phyloP scores from a whole-genome alignment of 2,797 vertebrate genomes.

The Limnodromus scolopaceus region DNA sequence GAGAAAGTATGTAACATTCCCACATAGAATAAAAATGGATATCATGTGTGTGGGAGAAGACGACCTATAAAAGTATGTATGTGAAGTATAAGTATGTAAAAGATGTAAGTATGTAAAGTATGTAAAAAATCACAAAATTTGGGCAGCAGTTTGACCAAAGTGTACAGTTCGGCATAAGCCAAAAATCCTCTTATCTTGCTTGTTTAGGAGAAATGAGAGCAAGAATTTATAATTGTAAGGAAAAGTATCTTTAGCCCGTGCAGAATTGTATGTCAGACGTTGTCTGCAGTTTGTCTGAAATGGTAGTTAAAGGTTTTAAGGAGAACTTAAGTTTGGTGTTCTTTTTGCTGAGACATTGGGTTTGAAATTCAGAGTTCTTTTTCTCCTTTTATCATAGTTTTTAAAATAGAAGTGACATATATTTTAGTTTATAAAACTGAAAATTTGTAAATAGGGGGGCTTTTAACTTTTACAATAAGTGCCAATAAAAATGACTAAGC shows the following conservation, averaged over 20 bases:
- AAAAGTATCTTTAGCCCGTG: not conserved
- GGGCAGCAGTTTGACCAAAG: not conserved
- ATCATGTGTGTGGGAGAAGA: not conserved
- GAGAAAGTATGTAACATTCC: not conserved
- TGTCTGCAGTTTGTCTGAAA: not conserved
- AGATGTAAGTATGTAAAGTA: no score
- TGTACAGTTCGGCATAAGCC: not conserved
- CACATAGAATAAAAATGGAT: not conserved
- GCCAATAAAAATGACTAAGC: not conserved
- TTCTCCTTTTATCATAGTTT: not conserved
- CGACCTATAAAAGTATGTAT: no score
- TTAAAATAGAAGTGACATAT: not conserved
- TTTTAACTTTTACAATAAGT: not conserved
- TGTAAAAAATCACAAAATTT: not conserved
- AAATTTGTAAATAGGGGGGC: not conserved
- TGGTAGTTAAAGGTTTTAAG: not conserved
- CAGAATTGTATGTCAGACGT: not conserved
- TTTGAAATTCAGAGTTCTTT: not conserved
- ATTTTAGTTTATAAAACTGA: not conserved
- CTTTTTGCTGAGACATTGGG: not conserved
- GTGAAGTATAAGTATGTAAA: no score
- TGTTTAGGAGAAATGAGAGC: not conserved
- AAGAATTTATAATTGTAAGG: not conserved
- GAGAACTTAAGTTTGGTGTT: not conserved
- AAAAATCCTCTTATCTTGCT: not conserved